Base-by-base conservation (phyloP, 2,888 invertebrate genomes). In the Peribatodes rhomboidaria region DNA sequence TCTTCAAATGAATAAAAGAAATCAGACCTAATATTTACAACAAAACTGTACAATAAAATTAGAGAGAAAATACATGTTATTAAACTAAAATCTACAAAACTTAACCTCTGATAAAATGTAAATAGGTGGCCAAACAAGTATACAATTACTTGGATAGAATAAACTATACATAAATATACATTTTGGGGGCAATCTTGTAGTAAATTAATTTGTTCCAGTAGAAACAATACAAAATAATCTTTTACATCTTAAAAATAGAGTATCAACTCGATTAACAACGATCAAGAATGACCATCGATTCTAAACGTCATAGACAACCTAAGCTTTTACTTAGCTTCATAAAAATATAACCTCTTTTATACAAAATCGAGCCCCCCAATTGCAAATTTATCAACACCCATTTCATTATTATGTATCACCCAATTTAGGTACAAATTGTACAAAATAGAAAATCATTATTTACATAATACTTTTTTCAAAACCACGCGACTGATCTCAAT, bases 11-110 rank as follows among this genome's bases (percentile, higher is more conserved):
- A 64, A 65, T 63, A 41, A 69, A 56, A 59, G 59, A 60, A 65
- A 74, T 78, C 70, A 71, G 72, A 75, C 70, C 71, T 74, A 71
- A 61, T 70, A 67, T 69, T 70, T 63, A 72, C 52, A 70, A 67
- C 18, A 65, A 69, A 68, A 63, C 61, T 69, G 59, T 73, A 67
- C 65, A 70, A 65, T 63, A 46, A 61, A 33, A 58, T 49, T 41
- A 61, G 52, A 67, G 46, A 58, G 10, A 67, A 44, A 46, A 49
- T 49, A 49, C 31, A 57, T 16, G 47, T 54, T 58, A 42, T 39
- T 55, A 20, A 66, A 68, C 65, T 61, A 49, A 71, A 67, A 65
- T 65, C 35, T 66, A 59, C 33, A 41, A 57, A 63, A 64, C 59
- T 54, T 59, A 64, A 64, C 44, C 41, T 22, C 35, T 52, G 8